These are phyloP conservation scores for Ochropleura leucogaster DNA, from an alignment of 2,888 invertebrate species.

Conservation along the genomic window DNA sequence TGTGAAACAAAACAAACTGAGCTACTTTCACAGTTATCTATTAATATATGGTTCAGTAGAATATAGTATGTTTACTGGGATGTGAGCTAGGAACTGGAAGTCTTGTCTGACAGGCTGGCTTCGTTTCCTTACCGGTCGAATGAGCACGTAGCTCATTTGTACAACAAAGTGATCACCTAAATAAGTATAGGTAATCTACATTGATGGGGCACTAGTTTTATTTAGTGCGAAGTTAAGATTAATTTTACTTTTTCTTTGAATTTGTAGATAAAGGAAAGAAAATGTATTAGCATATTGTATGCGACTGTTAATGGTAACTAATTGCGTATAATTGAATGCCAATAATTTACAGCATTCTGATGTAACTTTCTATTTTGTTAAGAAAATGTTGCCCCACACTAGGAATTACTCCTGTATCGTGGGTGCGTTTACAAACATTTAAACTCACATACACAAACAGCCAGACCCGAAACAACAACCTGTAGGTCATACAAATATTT, in stretches of 20 bases:
- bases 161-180: constrained; percentile 49
- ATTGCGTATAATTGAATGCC: neutral
- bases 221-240: neutral
- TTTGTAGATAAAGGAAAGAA: neutral
- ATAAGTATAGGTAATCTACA: constrained; percentile 5
- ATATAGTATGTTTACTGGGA: constrained; percentile 47
- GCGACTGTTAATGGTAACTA: neutral
- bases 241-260: neutral
- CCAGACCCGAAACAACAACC: no score
- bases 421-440: no score
- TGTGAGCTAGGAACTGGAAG: constrained; percentile 5
- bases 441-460: no score
- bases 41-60: constrained; percentile 15
- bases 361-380: neutral
- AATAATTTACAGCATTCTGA: neutral
- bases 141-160: constrained; percentile 57
- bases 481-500: no score
- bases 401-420: no score
- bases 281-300: neutral
- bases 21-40: no score
- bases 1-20: no score
- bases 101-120: constrained; percentile 10
- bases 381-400: no score
- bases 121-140: constrained; percentile 41
- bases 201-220: constrained; percentile 29